Evolutionary conservation across 2,888 invertebrate species (phyloP), one percentile per base, ranked within the genome.

Genomic region (Dicyrtomina minuta): DNA sequence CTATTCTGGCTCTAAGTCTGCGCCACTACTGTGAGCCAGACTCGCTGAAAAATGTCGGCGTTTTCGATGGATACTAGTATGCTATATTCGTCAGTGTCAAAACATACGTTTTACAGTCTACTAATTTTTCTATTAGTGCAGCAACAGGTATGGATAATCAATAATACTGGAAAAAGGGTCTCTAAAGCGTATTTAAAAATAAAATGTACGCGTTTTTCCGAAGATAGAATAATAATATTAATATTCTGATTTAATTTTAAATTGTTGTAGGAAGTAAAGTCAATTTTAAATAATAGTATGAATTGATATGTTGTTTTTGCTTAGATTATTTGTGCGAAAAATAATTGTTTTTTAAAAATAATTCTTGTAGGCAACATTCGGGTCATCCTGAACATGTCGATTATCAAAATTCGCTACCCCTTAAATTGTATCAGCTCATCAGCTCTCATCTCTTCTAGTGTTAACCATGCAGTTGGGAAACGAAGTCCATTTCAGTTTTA

Each of bases 21-120:
- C 22, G 61, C 17, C 61, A 61, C 12, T 61, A 46, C 26, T 61
- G 61, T 46, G 61, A 61, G 26, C 26, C 43, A 3, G 61, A 61
- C 10, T 22, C 55, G 10, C 26, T 66, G 10, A 66, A 41, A 22
- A 49, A 33, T 17, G 61, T 68, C 8, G 44, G 22, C 1, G 49
- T n/a, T 22, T 68, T 46, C 33, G 68, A 68, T 51, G 68, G 61
- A 13, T 68, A 68, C 22, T 68, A 58, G n/a, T n/a, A n/a, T n/a
- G n/a, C n/a, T n/a, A n/a, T n/a, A n/a, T n/a, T n/a, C n/a, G n/a
- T n/a, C n/a, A n/a, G n/a, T n/a, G n/a, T n/a, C n/a, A n/a, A n/a
- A n/a, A n/a, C n/a, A n/a, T n/a, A n/a, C n/a, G n/a, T n/a, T n/a
- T n/a, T n/a, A n/a, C n/a, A n/a, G n/a, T n/a, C n/a, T n/a, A n/a